Evolutionary conservation across 2,888 invertebrate genomes (phyloP).

Genomic region (Stramonita haemastoma): DNA sequence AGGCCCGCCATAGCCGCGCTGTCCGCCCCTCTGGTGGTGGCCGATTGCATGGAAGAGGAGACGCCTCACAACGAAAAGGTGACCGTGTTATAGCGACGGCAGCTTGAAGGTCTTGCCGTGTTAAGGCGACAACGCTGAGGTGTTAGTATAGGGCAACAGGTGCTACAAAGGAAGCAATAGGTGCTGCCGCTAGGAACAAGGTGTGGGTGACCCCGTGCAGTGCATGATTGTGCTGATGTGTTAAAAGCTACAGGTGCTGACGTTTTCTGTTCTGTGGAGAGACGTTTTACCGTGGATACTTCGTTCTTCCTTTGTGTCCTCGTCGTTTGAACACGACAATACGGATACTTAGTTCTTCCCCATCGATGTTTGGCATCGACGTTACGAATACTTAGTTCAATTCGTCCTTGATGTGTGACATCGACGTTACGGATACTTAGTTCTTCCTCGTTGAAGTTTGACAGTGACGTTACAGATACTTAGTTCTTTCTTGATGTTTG

Average conservation of each 20-base stretch:
- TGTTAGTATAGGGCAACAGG: not conserved
- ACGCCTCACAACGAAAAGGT: constrained; percentile 69
- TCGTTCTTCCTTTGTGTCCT: too few relatives aligned
- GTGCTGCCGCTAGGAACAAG: not conserved
- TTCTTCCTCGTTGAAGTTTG: too few relatives aligned
- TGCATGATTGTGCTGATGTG: not conserved
- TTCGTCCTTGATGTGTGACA: too few relatives aligned
- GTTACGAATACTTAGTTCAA: too few relatives aligned
- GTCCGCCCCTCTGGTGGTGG: constrained; percentile 70
- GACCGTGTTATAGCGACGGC: constrained; percentile 67
- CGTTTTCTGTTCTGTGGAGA: not conserved
- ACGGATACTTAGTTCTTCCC: too few relatives aligned
- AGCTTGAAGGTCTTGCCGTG: not conserved
- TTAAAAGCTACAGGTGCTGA: not conserved
- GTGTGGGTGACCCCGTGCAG: not conserved
- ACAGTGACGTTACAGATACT: too few relatives aligned
- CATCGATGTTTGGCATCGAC: too few relatives aligned
- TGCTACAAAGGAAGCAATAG: not conserved
- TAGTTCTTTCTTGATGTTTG: too few relatives aligned
- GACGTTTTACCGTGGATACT: too few relatives aligned
- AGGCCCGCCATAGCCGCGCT: constrained; percentile 70
- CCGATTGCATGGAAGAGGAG: constrained; percentile 64
- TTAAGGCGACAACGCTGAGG: not conserved
- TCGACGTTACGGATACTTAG: too few relatives aligned
- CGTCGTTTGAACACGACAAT: too few relatives aligned